Base-by-base conservation (phyloP, 2,113 vertebrate species). In the Microcebus lehilahytsara region DNA sequence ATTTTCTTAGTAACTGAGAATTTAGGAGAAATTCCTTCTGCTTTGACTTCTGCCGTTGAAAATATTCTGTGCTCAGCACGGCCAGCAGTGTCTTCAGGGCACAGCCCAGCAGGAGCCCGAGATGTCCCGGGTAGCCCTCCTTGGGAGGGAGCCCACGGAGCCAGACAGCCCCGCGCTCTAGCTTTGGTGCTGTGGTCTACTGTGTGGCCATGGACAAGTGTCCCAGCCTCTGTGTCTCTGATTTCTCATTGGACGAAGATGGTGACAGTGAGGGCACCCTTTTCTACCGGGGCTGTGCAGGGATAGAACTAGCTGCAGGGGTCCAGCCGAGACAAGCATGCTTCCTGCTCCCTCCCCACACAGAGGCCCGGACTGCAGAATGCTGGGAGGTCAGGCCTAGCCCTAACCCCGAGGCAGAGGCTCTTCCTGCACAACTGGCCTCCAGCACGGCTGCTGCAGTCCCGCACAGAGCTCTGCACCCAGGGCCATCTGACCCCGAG, bases 61-160 rank as follows among this genome's bases (percentile, higher is more conserved):
- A 34, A 6, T 2, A 14, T 17, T n/a, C 85, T 34, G 4, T 4
- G 2, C 11, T 2, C 37, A 62, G 53, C 9, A 2, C n/a, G 69
- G 58, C 6, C 0, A 20, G 67, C 60, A 7, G 37, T 5, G 27
- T 49, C 27, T 2, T 11, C 37, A 4, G 60, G 58, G 20, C 51
- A 67, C 17, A 0, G 25, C 14, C 37, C 25, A 16, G 10, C 37
- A 2, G 72, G 34, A 16, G 46, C 53, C 19, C 4, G 37, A 11
- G 58, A 66, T 12, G 2, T 22, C 4, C n/a, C 2, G 8, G 25
- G 17, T 49, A 42, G 11, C 1, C 49, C 22, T 22, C 7, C 4
- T 12, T 17, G 6, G 85, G 53, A 58, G 25, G 16, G 2, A 2
- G 22, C 19, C 1, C 27, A 2, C 2, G 0, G 5, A 3, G 46